A percentile compares a stretch with the other conserved stretches of the same genome.
Evolutionary conservation across 2,113 vertebrate genomes (phyloP).

Genomic region (Podarcis cretensis): DNA sequence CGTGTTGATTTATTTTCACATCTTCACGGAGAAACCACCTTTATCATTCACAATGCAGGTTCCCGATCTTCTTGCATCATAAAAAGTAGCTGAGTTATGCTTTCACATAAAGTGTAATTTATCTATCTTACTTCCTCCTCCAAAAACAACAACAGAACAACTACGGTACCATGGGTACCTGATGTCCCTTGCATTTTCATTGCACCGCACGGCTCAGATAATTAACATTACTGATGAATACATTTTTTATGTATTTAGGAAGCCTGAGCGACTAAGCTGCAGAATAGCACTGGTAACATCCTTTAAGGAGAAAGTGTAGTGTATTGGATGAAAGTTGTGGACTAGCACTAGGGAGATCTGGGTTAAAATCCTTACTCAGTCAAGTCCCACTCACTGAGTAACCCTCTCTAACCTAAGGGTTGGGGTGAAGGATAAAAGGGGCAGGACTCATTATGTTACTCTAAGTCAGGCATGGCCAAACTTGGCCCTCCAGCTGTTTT

Average conservation of each 20-base stretch:
- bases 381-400: neutral
- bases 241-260: neutral
- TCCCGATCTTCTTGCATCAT: conserved; percentile 68
- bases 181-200: conserved; percentile 48
- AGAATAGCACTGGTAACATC: neutral
- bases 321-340: neutral
- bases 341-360: neutral
- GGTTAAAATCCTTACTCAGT: neutral
- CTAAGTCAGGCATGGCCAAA: too few relatives aligned
- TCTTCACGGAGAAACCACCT: conserved; percentile 66
- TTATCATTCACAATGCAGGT: conserved; percentile 72
- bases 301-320: neutral
- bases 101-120: conserved; percentile 70
- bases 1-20: conserved; percentile 77
- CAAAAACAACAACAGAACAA: neutral
- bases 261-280: neutral
- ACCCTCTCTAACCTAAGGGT: neutral
- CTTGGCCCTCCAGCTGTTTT: too few relatives aligned
- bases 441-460: neutral
- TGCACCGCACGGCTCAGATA: conserved; percentile 32
- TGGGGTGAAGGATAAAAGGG: neutral
- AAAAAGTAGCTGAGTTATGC: conserved; percentile 77
- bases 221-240: conserved; percentile 41
- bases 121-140: conserved; percentile 52
- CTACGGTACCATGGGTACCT: conserved; percentile 24